Conservation (phyloP, 2,797 vertebrate genomes). For the Dryobates pubescens region DNA sequence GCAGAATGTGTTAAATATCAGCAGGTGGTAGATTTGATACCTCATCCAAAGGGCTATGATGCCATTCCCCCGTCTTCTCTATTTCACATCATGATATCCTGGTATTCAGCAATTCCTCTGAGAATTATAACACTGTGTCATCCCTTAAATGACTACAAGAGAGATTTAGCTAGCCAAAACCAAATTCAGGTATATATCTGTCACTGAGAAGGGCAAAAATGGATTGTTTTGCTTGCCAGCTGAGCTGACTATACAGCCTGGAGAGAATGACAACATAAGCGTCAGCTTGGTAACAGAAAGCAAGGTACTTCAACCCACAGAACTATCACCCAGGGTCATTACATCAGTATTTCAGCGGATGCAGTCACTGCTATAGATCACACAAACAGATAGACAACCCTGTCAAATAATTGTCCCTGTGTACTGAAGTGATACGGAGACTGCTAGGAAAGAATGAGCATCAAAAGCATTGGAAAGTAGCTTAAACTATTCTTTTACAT, state of each 20-base stretch:
- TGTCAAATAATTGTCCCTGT: background rate
- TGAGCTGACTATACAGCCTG: background rate
- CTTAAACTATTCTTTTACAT: background rate
- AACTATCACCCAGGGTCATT: background rate
- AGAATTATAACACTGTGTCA: background rate
- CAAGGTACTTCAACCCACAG: background rate
- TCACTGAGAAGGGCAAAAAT: background rate
- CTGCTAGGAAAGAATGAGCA: background rate
- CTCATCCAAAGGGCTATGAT: background rate
- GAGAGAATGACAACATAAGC: background rate
- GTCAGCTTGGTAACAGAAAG: background rate
- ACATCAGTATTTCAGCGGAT: constrained; percentile 4
- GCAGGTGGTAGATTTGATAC: background rate
- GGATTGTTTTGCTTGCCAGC: background rate
- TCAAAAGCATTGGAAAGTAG: background rate
- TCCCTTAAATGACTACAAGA: background rate
- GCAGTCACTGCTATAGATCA: background rate
- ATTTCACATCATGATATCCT: background rate
- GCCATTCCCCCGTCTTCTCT: background rate
- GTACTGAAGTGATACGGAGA: background rate
- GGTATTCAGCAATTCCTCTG: background rate
- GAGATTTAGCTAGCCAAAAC: background rate
- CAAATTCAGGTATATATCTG: background rate
- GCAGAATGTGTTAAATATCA: background rate
- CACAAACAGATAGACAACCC: background rate